Conservation (phyloP, 2,888 invertebrate species). For the Ceramica pisi region DNA sequence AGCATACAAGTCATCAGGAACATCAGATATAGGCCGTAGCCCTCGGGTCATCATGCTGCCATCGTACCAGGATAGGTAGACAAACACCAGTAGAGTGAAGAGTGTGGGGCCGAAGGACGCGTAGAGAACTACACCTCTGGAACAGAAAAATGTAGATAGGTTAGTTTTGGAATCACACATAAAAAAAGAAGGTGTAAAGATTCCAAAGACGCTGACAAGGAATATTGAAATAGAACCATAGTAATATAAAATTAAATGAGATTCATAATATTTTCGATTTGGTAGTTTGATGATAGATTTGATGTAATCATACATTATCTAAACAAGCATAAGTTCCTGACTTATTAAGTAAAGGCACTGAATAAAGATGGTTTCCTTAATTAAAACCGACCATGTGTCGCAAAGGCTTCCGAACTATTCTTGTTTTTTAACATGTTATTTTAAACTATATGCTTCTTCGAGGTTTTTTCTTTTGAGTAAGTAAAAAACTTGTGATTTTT, state of each 20-base stretch:
- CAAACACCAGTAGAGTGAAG: slow-evolving; percentile 93
- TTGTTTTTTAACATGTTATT: too few species aligned
- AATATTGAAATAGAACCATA: neutral
- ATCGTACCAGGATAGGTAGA: slow-evolving; percentile 94
- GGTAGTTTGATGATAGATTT: neutral
- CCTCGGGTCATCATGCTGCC: slow-evolving; percentile 80
- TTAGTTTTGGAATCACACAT: neutral
- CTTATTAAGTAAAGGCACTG: neutral
- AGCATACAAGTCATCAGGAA: slow-evolving; percentile 83
- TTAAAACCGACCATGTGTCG: too few species aligned
- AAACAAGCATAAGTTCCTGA: neutral
- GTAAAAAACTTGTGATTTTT: too few species aligned
- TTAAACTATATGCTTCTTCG: too few species aligned
- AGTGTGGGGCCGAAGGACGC: slow-evolving; percentile 94
- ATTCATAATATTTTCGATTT: neutral
- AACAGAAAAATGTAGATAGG: slow-evolving; percentile 45
- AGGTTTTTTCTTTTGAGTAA: too few species aligned
- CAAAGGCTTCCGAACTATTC: too few species aligned
- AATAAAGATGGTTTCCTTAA: neutral
- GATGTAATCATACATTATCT: neutral
- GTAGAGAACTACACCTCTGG: slow-evolving; percentile 93
- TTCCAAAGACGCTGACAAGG: neutral
- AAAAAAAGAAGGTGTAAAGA: too few species aligned
- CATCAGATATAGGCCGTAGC: slow-evolving; percentile 82
- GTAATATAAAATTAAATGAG: neutral